Evolutionary conservation across 2,113 vertebrate species (phyloP).

Genomic region (Datnioides undecimradiatus): DNA sequence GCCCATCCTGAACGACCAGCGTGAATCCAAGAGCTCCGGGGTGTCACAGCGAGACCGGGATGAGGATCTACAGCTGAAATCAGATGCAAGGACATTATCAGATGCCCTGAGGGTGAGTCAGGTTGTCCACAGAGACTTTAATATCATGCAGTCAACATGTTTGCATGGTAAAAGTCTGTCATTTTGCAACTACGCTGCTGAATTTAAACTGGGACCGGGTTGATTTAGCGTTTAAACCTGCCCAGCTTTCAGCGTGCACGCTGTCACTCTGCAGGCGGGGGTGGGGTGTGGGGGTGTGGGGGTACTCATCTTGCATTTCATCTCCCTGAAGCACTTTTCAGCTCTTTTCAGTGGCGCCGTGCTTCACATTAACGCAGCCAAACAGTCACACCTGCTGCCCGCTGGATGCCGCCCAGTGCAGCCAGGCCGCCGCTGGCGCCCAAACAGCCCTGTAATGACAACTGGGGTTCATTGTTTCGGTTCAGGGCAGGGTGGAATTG

Average conservation of each 20-base stretch:
- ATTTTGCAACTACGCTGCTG: neutral
- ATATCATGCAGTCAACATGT: neutral
- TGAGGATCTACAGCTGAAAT: neutral
- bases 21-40: no score
- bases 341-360: neutral
- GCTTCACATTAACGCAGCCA: conserved; percentile 15
- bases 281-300: no score
- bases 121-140: neutral
- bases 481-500: neutral
- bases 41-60: neutral
- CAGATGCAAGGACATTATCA: conserved; percentile 9
- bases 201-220: neutral
- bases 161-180: neutral
- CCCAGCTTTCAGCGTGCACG: neutral
- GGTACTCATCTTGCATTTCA: conserved; percentile 6
- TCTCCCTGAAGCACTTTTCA: neutral
- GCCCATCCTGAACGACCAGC: no score
- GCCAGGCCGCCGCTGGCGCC: neutral
- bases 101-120: neutral
- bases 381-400: conserved; percentile 45
- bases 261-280: neutral
- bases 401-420: conserved; percentile 12
- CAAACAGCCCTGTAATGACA: neutral
- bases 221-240: neutral
- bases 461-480: neutral